Evolutionary conservation across 2,888 invertebrate genomes (phyloP).

Genomic region (Notodonta dromedarius): DNA sequence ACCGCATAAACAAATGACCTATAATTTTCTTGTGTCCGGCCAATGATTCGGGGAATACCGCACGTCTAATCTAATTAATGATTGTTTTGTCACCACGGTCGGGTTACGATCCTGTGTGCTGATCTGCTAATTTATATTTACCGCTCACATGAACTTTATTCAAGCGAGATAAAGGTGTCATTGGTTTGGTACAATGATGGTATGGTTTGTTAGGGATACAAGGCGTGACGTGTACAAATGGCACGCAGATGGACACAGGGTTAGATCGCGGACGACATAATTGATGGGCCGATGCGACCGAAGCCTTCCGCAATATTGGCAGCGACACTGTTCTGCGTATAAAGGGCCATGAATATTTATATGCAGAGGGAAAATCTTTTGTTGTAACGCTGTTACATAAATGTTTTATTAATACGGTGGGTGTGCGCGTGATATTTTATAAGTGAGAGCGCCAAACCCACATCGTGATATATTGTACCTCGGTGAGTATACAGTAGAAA

Average conservation of each 20-base stretch:
- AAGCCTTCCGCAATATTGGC: constrained; percentile 50
- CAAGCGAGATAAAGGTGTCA: constrained; percentile 29
- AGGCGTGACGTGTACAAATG: constrained; percentile 71
- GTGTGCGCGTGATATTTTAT: not conserved
- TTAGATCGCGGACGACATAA: constrained; percentile 74
- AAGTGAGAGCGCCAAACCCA: no score
- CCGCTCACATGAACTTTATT: constrained; percentile 29
- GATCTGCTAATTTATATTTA: constrained; percentile 34
- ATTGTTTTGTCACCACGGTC: constrained; percentile 67
- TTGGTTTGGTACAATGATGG: constrained; percentile 27
- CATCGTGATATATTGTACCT: no score
- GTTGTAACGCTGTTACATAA: constrained; percentile 7
- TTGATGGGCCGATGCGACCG: constrained; percentile 66
- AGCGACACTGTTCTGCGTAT: constrained; percentile 48
- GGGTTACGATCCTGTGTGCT: constrained; percentile 57
- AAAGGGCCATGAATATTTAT: constrained; percentile 53
- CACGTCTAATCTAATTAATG: constrained; percentile 69
- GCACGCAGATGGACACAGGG: constrained; percentile 72
- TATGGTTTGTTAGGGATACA: constrained; percentile 41
- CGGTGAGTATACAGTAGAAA: no score
- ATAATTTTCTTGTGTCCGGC: constrained; percentile 54
- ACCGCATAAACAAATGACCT: constrained; percentile 52
- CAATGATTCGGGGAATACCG: constrained; percentile 65
- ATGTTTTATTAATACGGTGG: constrained; percentile 3
- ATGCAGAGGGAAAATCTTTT: constrained; percentile 34